These are phyloP conservation scores for Schizotus pectinicornis DNA, from an alignment of 2,888 invertebrate genomes.

Conservation along the genomic window DNA sequence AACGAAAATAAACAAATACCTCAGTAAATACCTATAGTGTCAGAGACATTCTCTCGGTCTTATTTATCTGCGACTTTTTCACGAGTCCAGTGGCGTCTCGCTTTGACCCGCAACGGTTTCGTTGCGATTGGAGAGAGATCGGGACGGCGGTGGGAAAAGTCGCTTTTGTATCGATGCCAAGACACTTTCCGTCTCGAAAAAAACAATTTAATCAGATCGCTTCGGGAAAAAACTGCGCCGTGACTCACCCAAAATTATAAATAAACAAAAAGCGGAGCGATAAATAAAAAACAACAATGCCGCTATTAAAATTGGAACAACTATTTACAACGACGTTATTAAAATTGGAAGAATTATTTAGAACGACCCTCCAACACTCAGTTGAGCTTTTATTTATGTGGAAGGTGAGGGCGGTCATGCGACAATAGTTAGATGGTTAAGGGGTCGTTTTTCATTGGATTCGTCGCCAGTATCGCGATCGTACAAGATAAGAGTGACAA, in stretches of 20 bases:
- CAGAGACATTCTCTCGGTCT: conserved; percentile 29
- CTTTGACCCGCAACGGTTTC: too few species aligned
- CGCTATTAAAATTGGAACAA: conserved; percentile 1
- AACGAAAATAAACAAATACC: conserved; percentile 44
- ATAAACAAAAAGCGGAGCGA: conserved; percentile 4
- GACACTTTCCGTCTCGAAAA: conserved; percentile 25
- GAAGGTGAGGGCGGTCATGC: conserved; percentile 25
- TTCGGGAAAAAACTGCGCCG: conserved; percentile 4
- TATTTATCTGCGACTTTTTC: conserved; percentile 2
- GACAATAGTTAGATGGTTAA: conserved; percentile 31
- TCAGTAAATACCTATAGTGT: conserved; percentile 41
- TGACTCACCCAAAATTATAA: conserved; percentile 1
- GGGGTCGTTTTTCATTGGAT: conserved; percentile 31
- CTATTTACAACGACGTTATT: conserved; percentile 8
- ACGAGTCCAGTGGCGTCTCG: conserved; percentile 3
- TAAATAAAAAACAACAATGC: too few species aligned
- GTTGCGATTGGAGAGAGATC: not conserved
- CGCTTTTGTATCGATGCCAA: conserved; percentile 36
- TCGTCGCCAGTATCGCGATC: conserved; percentile 3
- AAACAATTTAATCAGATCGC: conserved; percentile 18
- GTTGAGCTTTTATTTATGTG: conserved; percentile 24
- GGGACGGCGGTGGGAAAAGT: conserved; percentile 12
- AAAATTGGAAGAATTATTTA: conserved; percentile 5
- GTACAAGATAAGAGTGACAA: conserved; percentile 33
- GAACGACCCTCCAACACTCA: conserved; percentile 5